Conservation (phyloP, 2,888 invertebrate species). For the Drosophila fulvimacula region DNA sequence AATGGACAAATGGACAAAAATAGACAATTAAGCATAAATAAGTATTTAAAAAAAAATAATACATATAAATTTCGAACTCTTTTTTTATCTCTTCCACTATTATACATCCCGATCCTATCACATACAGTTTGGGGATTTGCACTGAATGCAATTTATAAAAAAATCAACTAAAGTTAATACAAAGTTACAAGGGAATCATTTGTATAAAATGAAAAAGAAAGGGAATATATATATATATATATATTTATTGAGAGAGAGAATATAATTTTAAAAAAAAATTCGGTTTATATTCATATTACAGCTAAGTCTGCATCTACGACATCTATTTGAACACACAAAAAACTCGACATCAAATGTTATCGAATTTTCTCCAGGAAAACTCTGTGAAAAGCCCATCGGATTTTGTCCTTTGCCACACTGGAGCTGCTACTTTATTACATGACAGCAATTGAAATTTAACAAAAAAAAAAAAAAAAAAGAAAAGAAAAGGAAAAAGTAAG, state of each 20-base stretch:
- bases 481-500: too few relatives aligned
- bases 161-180: neutral
- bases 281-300: neutral
- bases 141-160: neutral
- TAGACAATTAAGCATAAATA: too few relatives aligned
- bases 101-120: too few relatives aligned
- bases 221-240: neutral
- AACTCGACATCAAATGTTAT: neutral
- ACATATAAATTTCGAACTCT: too few relatives aligned
- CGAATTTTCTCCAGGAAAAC: neutral
- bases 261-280: neutral
- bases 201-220: neutral
- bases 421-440: slow-evolving; percentile 2
- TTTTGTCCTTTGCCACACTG: neutral
- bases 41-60: too few relatives aligned
- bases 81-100: too few relatives aligned
- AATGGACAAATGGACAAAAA: too few relatives aligned
- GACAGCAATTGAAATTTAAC: neutral
- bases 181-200: neutral
- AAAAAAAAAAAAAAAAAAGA: slow-evolving; percentile 12
- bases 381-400: neutral
- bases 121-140: neutral
- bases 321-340: neutral
- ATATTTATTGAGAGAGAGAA: neutral
- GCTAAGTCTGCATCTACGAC: neutral